Conservation (phyloP, 2,113 vertebrate species). For the Falco punctatus region DNA sequence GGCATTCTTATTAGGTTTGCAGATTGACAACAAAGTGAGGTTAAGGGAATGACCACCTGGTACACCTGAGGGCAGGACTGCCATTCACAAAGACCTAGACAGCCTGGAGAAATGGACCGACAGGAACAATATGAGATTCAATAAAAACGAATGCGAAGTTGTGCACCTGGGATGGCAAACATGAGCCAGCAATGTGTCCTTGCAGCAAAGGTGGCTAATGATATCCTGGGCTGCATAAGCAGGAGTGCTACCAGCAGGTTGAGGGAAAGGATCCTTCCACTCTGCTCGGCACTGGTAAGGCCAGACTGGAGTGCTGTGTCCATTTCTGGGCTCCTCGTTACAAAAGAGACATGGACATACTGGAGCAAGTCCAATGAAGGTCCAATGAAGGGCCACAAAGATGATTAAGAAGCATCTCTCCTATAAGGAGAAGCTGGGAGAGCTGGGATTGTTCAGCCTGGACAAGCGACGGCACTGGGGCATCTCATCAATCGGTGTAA, state of each 20-base stretch:
- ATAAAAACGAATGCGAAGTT: background rate
- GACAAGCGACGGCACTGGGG: too few relatives aligned
- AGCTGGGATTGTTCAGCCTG: too few relatives aligned
- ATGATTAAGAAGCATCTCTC: background rate
- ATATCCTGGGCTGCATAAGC: background rate
- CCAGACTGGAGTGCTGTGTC: background rate
- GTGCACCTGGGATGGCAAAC: too few relatives aligned
- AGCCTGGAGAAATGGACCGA: background rate
- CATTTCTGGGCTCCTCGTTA: background rate
- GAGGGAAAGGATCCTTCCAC: background rate
- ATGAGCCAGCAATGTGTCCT: too few relatives aligned
- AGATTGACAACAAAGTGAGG: background rate
- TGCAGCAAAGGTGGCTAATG: background rate
- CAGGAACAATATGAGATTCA: background rate
- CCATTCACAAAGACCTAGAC: background rate
- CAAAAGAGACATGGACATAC: background rate
- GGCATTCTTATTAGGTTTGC: background rate
- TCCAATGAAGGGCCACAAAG: background rate
- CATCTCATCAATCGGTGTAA: too few relatives aligned
- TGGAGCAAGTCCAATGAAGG: background rate
- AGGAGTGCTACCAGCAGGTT: background rate
- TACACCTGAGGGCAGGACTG: background rate
- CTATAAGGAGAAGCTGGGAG: background rate
- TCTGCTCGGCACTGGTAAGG: background rate
- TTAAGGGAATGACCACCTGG: background rate